phyloP scores from a whole-genome alignment of 2,888 invertebrate species.

The Malthinus seriepunctatus region DNA sequence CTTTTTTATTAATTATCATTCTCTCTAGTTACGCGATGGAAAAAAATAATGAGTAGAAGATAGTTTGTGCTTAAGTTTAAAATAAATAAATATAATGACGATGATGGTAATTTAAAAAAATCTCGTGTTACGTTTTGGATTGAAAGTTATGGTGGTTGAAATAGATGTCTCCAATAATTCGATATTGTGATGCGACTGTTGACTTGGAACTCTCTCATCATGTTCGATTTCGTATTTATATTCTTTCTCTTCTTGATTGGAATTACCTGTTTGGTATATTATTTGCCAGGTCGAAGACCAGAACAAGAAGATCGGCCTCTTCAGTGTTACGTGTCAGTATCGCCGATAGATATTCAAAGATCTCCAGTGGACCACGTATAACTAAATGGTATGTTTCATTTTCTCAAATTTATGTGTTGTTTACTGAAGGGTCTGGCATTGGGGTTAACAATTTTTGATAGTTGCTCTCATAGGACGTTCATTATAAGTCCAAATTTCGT shows the following conservation, averaged over 20 bases:
- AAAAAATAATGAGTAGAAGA: neutral
- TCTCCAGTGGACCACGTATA: slow-evolving; percentile 53
- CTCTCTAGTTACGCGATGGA: too few species aligned
- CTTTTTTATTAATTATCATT: too few species aligned
- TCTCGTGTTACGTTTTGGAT: slow-evolving; percentile 7
- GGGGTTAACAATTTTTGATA: too few species aligned
- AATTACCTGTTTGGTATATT: slow-evolving; percentile 81
- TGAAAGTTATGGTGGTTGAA: slow-evolving; percentile 34
- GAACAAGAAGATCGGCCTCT: slow-evolving; percentile 56
- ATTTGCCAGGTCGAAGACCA: slow-evolving; percentile 66
- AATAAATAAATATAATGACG: neutral
- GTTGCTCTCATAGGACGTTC: too few species aligned
- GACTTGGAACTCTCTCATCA: slow-evolving; percentile 84
- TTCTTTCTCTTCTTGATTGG: slow-evolving; percentile 85
- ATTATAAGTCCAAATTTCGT: too few species aligned
- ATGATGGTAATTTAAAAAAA: neutral
- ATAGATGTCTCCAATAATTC: slow-evolving; percentile 36
- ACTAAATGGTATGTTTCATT: slow-evolving; percentile 17
- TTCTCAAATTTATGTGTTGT: too few species aligned
- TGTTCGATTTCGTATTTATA: slow-evolving; percentile 87
- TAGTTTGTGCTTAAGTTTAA: neutral
- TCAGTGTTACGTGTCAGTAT: slow-evolving; percentile 51
- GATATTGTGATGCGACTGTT: slow-evolving; percentile 75
- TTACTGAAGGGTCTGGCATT: too few species aligned
- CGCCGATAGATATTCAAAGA: slow-evolving; percentile 43